Percentiles rank a stretch among this genome's conserved stretches.
Evolutionary conservation across 2,113 vertebrate species (phyloP).

Genomic region (Odontesthes bonariensis): DNA sequence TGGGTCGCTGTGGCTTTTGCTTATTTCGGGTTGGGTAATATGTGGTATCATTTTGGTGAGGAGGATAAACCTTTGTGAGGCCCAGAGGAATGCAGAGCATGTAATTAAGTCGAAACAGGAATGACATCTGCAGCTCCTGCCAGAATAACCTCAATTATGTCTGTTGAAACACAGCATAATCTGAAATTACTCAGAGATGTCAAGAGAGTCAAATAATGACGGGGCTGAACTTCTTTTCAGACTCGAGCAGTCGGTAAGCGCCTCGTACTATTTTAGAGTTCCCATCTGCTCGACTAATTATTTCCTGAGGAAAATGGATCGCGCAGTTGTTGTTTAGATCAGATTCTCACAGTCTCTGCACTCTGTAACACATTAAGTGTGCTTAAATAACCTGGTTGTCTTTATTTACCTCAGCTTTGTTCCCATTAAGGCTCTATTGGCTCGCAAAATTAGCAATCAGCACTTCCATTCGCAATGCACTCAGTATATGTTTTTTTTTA

Average conservation of each 20-base stretch:
- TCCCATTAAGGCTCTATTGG: too few relatives aligned
- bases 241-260: conserved; percentile 38
- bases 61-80: conserved; percentile 69
- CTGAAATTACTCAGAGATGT: conserved; percentile 43
- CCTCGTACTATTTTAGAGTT: conserved; percentile 41
- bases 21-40: conserved; percentile 75
- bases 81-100: conserved; percentile 67
- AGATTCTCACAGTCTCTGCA: not conserved
- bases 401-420: too few relatives aligned
- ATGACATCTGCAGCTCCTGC: conserved; percentile 63
- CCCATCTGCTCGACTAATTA: conserved; percentile 32
- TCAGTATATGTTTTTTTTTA: too few relatives aligned
- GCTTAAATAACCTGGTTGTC: conserved; percentile 9
- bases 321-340: conserved; percentile 17
- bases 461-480: too few relatives aligned
- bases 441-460: too few relatives aligned
- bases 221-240: conserved; percentile 13
- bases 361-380: not conserved
- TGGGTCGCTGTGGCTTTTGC: conserved; percentile 61
- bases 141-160: conserved; percentile 71
- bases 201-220: conserved; percentile 48
- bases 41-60: conserved; percentile 70
- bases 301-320: conserved; percentile 33
- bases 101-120: conserved; percentile 72
- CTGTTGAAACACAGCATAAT: conserved; percentile 61